Percentiles rank a stretch among this genome's conserved stretches.
Conservation (phyloP, 2,113 vertebrate genomes). For the Octodon degus region DNA sequence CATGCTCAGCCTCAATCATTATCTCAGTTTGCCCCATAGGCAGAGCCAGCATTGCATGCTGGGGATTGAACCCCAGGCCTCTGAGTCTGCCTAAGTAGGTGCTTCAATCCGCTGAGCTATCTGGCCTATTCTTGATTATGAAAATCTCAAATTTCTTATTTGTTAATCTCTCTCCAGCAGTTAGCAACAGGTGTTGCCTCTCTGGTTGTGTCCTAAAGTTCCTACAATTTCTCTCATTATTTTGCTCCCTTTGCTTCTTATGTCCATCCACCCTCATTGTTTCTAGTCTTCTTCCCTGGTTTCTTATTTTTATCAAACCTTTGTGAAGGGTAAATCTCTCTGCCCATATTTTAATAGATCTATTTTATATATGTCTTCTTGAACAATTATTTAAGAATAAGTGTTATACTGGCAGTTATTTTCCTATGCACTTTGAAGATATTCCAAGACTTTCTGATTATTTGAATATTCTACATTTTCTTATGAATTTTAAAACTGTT, state of each 20-base stretch:
- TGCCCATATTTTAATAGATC: background rate
- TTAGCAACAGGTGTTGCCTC: background rate
- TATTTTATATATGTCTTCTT: background rate
- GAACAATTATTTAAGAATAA: background rate
- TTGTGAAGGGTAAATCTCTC: background rate
- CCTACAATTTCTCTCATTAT: background rate
- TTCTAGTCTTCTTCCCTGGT: background rate
- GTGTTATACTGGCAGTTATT: background rate
- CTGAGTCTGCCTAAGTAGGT: too few relatives aligned
- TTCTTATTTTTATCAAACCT: background rate
- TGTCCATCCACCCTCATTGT: background rate
- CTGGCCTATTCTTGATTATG: background rate
- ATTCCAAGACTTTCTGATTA: background rate
- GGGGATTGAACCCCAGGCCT: too few relatives aligned
- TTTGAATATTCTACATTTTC: slow-evolving; percentile 28
- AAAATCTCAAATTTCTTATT: background rate
- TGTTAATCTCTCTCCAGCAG: background rate
- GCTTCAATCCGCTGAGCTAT: too few relatives aligned
- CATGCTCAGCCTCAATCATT: too few relatives aligned
- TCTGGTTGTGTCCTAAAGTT: background rate
- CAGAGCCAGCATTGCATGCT: too few relatives aligned
- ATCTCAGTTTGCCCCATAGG: too few relatives aligned
- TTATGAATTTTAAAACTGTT: slow-evolving; percentile 28
- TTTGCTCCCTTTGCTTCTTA: background rate
- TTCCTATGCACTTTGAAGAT: slow-evolving; percentile 12